Conservation (phyloP, 2,113 vertebrate genomes). For the Clarias magur region DNA sequence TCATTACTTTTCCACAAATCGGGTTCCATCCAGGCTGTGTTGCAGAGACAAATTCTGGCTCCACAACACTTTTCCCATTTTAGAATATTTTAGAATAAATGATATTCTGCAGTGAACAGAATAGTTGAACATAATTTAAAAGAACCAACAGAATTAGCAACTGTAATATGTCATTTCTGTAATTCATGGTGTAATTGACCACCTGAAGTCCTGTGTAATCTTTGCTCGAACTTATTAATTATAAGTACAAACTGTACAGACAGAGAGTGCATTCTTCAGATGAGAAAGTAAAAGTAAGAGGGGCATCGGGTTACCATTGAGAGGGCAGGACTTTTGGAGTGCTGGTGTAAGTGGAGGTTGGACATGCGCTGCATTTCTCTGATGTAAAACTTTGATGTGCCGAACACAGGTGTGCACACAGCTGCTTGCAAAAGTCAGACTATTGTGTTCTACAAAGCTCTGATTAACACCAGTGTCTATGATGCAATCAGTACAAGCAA, state of each 20-base stretch:
- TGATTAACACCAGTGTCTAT: conserved; percentile 14
- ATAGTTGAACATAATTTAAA: not conserved
- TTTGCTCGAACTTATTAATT: not conserved
- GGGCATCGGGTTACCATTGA: not conserved
- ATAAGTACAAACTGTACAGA: not conserved
- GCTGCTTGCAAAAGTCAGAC: conserved; percentile 19
- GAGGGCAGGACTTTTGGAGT: conserved; percentile 46
- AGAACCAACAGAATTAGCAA: not conserved
- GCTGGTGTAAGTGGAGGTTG: conserved; percentile 39
- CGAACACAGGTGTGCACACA: conserved; percentile 44
- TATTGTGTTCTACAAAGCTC: conserved; percentile 9
- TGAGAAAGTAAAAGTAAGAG: not conserved
- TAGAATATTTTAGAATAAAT: not conserved
- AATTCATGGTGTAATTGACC: not conserved
- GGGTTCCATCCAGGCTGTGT: not conserved
- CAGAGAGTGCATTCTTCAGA: not conserved
- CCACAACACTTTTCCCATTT: not conserved
- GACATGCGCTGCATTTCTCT: conserved; percentile 19
- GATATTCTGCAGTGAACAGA: not conserved
- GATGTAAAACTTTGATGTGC: conserved; percentile 46
- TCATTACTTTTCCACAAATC: not conserved
- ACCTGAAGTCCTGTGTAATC: conserved; percentile 5
- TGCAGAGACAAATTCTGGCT: not conserved
- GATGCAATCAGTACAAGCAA: not conserved
- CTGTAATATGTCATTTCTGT: not conserved